A percentile compares a stretch with the other conserved stretches of the same genome.
Conservation (phyloP, 2,888 invertebrate genomes). For the Rugalucina vietnamica region DNA sequence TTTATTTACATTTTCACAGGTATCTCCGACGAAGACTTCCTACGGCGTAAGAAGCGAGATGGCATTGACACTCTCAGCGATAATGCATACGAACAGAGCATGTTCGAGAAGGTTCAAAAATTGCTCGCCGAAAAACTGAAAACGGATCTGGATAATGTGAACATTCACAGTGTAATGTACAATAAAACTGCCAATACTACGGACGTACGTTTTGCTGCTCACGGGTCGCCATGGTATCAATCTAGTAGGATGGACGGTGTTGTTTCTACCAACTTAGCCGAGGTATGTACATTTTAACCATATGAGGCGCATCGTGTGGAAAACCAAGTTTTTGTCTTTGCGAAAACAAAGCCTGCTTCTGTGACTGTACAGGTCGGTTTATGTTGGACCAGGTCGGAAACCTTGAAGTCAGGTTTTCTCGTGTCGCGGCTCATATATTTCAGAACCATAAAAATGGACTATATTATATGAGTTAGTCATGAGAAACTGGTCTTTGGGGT, state of each 20-base stretch:
- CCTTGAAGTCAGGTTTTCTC: too few relatives aligned
- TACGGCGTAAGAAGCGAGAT: slow-evolving; percentile 83
- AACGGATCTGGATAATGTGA: slow-evolving; percentile 93
- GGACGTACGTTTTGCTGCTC: slow-evolving; percentile 96
- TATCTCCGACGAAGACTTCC: slow-evolving; percentile 97
- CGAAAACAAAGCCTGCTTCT: too few relatives aligned
- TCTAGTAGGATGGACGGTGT: slow-evolving; percentile 97
- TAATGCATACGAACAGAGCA: slow-evolving; percentile 87
- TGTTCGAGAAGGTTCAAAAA: slow-evolving; percentile 94
- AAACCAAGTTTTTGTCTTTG: too few relatives aligned
- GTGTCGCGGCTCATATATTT: too few relatives aligned
- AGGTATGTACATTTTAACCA: slow-evolving; percentile 66
- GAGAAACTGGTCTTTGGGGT: too few relatives aligned
- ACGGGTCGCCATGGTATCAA: slow-evolving; percentile 97
- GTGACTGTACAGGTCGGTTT: too few relatives aligned
- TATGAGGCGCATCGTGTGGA: too few relatives aligned
- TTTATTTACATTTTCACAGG: slow-evolving; percentile 84
- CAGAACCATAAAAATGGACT: too few relatives aligned
- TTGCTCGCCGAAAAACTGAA: slow-evolving; percentile 94
- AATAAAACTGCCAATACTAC: slow-evolving; percentile 89
- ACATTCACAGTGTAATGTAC: slow-evolving; percentile 96
- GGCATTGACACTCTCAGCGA: slow-evolving; percentile 11
- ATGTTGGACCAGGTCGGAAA: too few relatives aligned
- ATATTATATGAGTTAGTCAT: too few relatives aligned
- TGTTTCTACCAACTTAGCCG: slow-evolving; percentile 85